Evolutionary conservation across 2,888 invertebrate species (phyloP).

Genomic region (Ochropleura plecta): DNA sequence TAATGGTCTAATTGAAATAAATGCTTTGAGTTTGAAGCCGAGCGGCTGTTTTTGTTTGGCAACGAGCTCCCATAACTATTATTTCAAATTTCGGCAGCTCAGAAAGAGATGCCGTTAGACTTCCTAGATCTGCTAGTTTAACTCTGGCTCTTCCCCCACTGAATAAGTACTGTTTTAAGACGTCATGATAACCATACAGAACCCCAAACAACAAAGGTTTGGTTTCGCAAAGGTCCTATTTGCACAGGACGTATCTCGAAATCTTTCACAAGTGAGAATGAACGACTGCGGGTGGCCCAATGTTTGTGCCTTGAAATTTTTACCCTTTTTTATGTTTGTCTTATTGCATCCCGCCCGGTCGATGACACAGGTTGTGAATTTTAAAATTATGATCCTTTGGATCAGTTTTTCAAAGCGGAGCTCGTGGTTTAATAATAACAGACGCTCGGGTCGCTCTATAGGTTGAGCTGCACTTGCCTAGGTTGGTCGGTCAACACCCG

Average conservation of each 20-base stretch:
- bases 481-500: too few species aligned
- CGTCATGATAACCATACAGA: background rate
- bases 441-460: too few species aligned
- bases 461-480: too few species aligned
- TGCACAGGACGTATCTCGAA: constrained; percentile 69
- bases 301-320: constrained; percentile 54
- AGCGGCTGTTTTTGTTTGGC: too few species aligned
- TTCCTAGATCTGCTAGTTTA: too few species aligned
- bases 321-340: constrained; percentile 60
- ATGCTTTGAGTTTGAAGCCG: too few species aligned
- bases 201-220: constrained; percentile 12
- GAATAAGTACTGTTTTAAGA: background rate
- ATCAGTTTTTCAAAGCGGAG: background rate
- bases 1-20: too few species aligned
- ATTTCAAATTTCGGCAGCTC: too few species aligned
- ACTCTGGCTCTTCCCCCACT: too few species aligned
- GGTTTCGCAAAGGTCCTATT: constrained; percentile 69
- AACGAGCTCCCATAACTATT: too few species aligned
- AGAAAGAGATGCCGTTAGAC: too few species aligned
- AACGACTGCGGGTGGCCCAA: constrained; percentile 73
- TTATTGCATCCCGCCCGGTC: constrained; percentile 49
- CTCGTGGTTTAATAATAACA: too few species aligned
- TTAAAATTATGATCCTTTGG: background rate
- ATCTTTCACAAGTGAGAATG: constrained; percentile 69
- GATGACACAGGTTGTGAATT: constrained; percentile 54